phyloP scores from a whole-genome alignment of 2,888 invertebrate species.

The Xestoiulus laeticollis region DNA sequence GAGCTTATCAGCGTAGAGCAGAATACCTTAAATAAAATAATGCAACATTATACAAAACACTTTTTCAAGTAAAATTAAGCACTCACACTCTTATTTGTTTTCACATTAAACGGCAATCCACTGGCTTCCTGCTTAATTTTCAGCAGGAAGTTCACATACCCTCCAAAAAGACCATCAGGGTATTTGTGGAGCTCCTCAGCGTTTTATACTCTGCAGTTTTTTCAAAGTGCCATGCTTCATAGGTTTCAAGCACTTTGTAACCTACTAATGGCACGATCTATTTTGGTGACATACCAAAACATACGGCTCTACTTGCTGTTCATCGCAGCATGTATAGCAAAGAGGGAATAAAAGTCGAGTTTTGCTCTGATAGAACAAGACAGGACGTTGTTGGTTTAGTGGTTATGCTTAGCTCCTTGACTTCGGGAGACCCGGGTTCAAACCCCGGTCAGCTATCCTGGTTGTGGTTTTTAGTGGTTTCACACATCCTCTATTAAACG shows the following conservation, averaged over 20 bases:
- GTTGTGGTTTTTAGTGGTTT: too few relatives aligned
- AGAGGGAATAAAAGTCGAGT: slow-evolving; percentile 31
- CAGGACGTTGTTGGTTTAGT: too few relatives aligned
- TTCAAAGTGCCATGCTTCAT: slow-evolving; percentile 48
- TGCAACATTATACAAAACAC: background rate
- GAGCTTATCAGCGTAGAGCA: background rate
- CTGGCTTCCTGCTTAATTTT: slow-evolving; percentile 42
- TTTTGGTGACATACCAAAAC: background rate
- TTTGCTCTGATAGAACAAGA: background rate
- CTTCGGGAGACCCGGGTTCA: too few relatives aligned
- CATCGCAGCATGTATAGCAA: background rate
- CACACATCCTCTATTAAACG: too few relatives aligned
- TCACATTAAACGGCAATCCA: background rate
- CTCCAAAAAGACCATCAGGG: background rate
- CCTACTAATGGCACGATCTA: background rate
- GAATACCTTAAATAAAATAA: background rate
- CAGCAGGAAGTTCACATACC: background rate
- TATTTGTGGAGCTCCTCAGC: background rate
- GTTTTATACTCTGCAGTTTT: background rate
- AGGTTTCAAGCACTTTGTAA: background rate
- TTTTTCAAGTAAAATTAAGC: background rate
- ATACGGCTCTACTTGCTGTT: background rate
- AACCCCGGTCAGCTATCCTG: too few relatives aligned
- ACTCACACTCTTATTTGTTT: background rate
- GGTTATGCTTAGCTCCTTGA: too few relatives aligned